These are phyloP conservation scores for Operophtera brumata DNA, from an alignment of 2,888 invertebrate genomes.

Conservation along the genomic window DNA sequence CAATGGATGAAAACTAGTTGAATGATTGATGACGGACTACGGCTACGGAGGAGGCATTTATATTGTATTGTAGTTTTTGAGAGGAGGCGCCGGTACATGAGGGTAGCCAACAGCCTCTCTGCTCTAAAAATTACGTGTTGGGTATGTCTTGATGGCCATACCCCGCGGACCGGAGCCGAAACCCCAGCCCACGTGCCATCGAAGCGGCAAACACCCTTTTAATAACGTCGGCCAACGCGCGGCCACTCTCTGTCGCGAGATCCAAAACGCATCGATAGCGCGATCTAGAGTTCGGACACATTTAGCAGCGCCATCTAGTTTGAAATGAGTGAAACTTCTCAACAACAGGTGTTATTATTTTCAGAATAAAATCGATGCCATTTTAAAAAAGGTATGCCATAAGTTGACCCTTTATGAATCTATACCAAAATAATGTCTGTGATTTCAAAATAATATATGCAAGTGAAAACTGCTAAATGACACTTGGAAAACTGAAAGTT, in stretches of 20 bases:
- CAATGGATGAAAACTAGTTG: no score
- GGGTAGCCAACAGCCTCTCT: conserved; percentile 87
- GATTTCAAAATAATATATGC: no score
- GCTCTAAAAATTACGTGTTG: conserved; percentile 88
- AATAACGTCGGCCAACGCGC: background rate
- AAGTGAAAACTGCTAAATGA: no score
- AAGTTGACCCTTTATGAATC: no score
- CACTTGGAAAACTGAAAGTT: no score
- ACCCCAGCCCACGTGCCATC: conserved; percentile 82
- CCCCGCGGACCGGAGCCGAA: conserved; percentile 81
- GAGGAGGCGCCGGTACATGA: conserved; percentile 83
- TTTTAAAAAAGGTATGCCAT: no score
- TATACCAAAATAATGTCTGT: no score
- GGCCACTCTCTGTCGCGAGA: background rate
- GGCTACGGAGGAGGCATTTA: no score
- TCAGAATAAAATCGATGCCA: no score
- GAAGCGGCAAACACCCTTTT: conserved; percentile 88
- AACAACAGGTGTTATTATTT: background rate
- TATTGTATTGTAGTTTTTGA: no score
- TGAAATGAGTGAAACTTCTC: background rate
- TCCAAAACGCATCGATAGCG: conserved; percentile 11
- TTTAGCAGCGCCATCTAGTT: conserved; percentile 12
- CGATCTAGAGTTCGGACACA: background rate
- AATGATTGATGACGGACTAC: no score
- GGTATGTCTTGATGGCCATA: conserved; percentile 94